These are phyloP conservation scores for Tridacna gigas DNA, from an alignment of 2,888 invertebrate genomes.

Conservation along the genomic window DNA sequence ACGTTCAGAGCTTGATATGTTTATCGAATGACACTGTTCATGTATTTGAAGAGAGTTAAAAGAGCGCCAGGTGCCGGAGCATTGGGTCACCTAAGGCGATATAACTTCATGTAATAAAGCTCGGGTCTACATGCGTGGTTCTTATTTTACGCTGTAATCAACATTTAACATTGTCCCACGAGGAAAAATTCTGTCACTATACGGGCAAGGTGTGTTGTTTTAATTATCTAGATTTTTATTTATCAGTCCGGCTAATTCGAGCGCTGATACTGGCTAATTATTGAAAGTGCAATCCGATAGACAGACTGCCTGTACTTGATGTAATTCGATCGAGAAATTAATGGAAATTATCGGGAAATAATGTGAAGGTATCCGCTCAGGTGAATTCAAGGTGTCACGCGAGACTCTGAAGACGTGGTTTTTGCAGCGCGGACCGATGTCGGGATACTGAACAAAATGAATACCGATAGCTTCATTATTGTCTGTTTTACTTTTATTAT, in stretches of 20 bases:
- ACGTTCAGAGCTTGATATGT: constrained; percentile 4
- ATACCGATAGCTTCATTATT: background rate
- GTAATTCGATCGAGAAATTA: constrained; percentile 51
- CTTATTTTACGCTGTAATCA: constrained; percentile 8
- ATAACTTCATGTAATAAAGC: constrained; percentile 2
- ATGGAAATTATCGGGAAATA: constrained; percentile 44
- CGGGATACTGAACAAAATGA: background rate
- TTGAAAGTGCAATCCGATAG: constrained; percentile 53
- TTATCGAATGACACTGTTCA: constrained; percentile 30
- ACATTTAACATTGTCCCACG: constrained; percentile 4
- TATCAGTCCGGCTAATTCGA: constrained; percentile 50
- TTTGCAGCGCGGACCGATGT: background rate
- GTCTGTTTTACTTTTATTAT: no score
- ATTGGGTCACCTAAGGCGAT: constrained; percentile 16
- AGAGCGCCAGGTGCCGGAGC: constrained; percentile 20
- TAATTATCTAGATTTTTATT: constrained; percentile 37
- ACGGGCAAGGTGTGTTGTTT: constrained; percentile 49
- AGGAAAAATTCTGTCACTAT: constrained; percentile 4
- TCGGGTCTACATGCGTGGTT: background rate
- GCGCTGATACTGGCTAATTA: constrained; percentile 51
- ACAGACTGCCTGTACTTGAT: constrained; percentile 49
- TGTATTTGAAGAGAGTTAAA: constrained; percentile 25
- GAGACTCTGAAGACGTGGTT: constrained; percentile 5
- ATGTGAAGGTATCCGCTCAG: constrained; percentile 55
- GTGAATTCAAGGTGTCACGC: constrained; percentile 34